Base-by-base conservation (phyloP, 2,888 invertebrate genomes). In the Odiellus spinosus region DNA sequence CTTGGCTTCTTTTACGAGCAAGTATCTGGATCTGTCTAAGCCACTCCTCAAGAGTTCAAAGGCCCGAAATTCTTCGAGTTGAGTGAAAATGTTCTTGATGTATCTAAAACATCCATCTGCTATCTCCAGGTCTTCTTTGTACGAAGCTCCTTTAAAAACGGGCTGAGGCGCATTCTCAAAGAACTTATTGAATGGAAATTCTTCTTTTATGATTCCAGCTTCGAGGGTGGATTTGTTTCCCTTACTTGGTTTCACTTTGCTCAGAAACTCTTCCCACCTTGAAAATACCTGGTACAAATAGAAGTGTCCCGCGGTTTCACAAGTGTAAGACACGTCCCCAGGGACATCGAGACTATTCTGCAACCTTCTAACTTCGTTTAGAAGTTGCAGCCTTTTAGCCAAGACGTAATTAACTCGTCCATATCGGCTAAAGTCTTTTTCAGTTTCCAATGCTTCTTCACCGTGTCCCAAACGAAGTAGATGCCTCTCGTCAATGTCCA, bases 261-360 rank as follows among this genome's bases (percentile, higher is more conserved):
- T 67, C 47, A 78, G 71, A 67, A 86, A 98, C 57, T 83, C 77
- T 60, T 91, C 86, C 95, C 95, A 96, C 45, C 90, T 73, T 0
- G 91, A 82, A 51, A 85, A 68, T 44, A 91, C 67, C 58, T 95
- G 91, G 66, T 95, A 93, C 42, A 95, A 76, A 67, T 84, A 95
- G 69, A 99, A 99, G 67, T 98, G 87, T 8, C 91, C 90, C 1
- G 98, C 96, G 1, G 96, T 91, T 70, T 99, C 98, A 66, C 98
- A 98, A 0, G 96, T 95, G 63, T 95, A 95, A 0, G 86, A 82
- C 41, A 88, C 87, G 59, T 90, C 91, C 3, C 85, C 84, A 45
- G 78, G 75, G 1, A 86, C 86, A 40, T 78, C 78, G 46, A 98
- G 69, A 2, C 88, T 83, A 59, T 79, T 77, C 66, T 95, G 90